phyloP scores from a whole-genome alignment of 2,113 vertebrate species.

The Heliornis fulica region DNA sequence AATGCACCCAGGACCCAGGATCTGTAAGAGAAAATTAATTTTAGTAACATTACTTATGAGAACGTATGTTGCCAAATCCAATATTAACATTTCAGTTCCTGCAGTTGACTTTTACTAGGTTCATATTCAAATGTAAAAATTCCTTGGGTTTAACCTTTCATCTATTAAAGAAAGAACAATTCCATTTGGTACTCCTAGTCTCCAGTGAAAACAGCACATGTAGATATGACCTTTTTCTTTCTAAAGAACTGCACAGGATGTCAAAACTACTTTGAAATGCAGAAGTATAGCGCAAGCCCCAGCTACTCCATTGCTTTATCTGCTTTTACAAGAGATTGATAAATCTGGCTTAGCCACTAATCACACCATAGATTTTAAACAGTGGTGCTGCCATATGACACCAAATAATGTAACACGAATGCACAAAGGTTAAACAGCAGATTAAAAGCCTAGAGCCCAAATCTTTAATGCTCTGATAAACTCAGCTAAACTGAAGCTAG shows the following conservation, averaged over 20 bases:
- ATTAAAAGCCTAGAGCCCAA: constrained; percentile 71
- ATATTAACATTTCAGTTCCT: constrained; percentile 71
- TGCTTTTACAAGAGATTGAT: constrained; percentile 66
- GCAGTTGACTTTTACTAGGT: constrained; percentile 75
- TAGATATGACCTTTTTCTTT: constrained; percentile 71
- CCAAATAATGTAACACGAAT: constrained; percentile 70
- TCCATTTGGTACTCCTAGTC: constrained; percentile 70
- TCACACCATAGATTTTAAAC: constrained; percentile 63
- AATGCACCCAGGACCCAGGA: constrained; percentile 98
- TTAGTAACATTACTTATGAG: constrained; percentile 52
- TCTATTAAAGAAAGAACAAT: constrained; percentile 71
- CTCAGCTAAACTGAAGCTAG: constrained; percentile 75
- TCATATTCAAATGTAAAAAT: constrained; percentile 76
- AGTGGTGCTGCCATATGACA: constrained; percentile 62
- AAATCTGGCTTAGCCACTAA: constrained; percentile 65
- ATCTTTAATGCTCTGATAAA: constrained; percentile 64
- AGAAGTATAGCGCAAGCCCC: constrained; percentile 56
- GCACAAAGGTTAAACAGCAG: constrained; percentile 76
- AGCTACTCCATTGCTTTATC: constrained; percentile 61
- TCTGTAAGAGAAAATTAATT: constrained; percentile 78
- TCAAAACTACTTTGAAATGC: constrained; percentile 72
- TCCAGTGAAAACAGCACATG: constrained; percentile 75
- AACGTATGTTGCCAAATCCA: background rate
- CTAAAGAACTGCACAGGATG: constrained; percentile 63
- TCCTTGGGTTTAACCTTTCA: constrained; percentile 76